A percentile compares a stretch with the other conserved stretches of the same genome.
Evolutionary conservation across 1,140 invertebrate genomes (phyloP).

Genomic region (Chrysomallon squamiferum): DNA sequence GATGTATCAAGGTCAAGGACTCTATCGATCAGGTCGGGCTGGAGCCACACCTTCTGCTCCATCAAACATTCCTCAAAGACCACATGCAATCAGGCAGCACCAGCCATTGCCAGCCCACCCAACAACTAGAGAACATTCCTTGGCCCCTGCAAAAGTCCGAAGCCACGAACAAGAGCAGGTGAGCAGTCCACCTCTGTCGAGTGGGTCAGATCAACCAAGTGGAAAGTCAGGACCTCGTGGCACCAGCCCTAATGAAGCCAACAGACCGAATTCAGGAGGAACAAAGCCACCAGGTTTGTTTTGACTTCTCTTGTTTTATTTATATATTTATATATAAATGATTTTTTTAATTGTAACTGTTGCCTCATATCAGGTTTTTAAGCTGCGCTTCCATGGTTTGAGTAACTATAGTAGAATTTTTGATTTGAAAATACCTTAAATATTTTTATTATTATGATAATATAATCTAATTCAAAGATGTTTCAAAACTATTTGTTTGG

Average conservation of each 20-base stretch:
- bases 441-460: too few species aligned
- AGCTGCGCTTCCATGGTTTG: too few species aligned
- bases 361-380: too few species aligned
- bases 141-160: conserved; percentile 7
- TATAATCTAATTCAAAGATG: too few species aligned
- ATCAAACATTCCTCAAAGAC: conserved; percentile 22
- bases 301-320: not conserved
- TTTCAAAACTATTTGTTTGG: too few species aligned
- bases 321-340: too few species aligned
- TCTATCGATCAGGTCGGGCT: conserved; percentile 1
- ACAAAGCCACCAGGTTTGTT: conserved; percentile 40
- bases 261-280: conserved; percentile 28
- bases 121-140: conserved; percentile 9
- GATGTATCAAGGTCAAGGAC: not conserved
- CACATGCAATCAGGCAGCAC: conserved; percentile 30
- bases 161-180: conserved; percentile 23
- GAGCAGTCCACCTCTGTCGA: conserved; percentile 27
- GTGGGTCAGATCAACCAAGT: conserved; percentile 1
- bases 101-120: conserved; percentile 26
- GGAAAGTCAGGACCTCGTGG: not conserved
- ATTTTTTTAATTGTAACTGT: too few species aligned
- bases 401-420: too few species aligned
- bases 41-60: conserved; percentile 24
- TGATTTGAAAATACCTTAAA: too few species aligned
- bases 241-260: conserved; percentile 22